Evolutionary conservation across 64 coral and sea anemone genomes (phyloP).

Genomic region (Montipora efflorescens): DNA sequence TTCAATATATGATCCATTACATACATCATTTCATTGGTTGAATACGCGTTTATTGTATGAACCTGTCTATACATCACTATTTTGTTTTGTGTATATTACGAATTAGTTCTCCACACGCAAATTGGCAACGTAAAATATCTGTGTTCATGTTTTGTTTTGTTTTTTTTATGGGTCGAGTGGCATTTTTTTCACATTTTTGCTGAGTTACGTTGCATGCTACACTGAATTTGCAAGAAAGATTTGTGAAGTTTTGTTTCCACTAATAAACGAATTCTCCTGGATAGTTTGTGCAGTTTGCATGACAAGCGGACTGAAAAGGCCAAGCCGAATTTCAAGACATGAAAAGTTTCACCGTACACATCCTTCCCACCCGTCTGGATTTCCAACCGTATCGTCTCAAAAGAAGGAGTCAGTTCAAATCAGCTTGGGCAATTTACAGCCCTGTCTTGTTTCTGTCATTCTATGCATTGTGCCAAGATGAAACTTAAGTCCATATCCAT

Average conservation of each 20-base stretch:
- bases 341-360: not conserved
- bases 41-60: not conserved
- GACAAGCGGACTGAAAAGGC: not conserved
- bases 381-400: not conserved
- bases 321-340: not conserved
- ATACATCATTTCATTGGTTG: not conserved
- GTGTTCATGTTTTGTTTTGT: not conserved
- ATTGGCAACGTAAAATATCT: not conserved
- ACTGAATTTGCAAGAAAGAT: not conserved
- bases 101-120: not conserved
- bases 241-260: not conserved
- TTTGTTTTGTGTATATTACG: slow-evolving; percentile 30
- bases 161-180: not conserved
- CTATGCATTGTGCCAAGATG: not conserved
- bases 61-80: slow-evolving; percentile 7
- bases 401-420: not conserved
- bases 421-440: slow-evolving; percentile 16
- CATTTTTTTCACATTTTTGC: slow-evolving; percentile 4
- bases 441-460: slow-evolving; percentile 8
- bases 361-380: not conserved
- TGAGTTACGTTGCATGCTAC: not conserved
- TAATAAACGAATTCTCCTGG: not conserved
- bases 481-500: slow-evolving; percentile 6
- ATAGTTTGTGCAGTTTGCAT: slow-evolving; percentile 17
- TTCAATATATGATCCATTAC: too few species aligned